Evolutionary conservation across 2,113 vertebrate species (phyloP).

Genomic region (Crotalus horridus): DNA sequence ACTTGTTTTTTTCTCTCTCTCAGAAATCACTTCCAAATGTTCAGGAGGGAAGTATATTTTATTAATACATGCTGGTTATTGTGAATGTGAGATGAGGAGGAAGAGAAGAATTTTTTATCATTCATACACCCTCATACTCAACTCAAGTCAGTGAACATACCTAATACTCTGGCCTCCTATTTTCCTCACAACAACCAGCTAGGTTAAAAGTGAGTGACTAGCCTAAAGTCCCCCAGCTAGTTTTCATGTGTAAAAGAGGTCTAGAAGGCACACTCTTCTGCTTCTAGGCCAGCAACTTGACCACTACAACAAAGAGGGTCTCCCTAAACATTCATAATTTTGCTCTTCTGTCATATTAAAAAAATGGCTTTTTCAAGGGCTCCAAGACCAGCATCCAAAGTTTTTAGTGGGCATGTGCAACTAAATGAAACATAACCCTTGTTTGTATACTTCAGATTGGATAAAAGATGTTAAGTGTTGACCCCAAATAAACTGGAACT

Average conservation of each 20-base stretch:
- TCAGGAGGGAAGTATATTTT: neutral
- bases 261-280: neutral
- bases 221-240: neutral
- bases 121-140: neutral
- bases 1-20: neutral
- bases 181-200: neutral
- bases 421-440: neutral
- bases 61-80: neutral
- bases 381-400: neutral
- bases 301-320: neutral
- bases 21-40: neutral
- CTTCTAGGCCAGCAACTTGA: neutral
- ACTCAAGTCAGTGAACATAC: neutral
- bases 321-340: neutral
- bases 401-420: neutral
- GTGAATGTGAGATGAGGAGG: neutral
- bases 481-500: constrained; percentile 3
- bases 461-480: neutral
- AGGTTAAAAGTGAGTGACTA: neutral
- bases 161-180: neutral
- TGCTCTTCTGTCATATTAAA: neutral
- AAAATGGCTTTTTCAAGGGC: neutral
- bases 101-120: neutral
- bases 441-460: neutral
- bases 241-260: neutral